phyloP scores from a whole-genome alignment of 2,888 invertebrate species.

The Lycia hirtaria region DNA sequence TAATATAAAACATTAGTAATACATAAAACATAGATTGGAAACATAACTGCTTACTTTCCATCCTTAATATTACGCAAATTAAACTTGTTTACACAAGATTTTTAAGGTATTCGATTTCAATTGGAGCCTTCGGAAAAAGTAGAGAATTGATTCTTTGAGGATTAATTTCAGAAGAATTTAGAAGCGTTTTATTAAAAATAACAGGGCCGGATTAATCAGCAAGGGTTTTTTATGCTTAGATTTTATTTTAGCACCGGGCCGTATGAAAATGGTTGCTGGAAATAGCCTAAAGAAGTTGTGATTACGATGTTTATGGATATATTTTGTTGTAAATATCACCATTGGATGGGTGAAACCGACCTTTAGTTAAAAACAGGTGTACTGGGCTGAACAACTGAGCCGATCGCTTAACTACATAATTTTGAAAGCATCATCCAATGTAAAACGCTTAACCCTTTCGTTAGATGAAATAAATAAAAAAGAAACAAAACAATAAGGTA shows the following conservation, averaged over 20 bases:
- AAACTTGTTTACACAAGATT: conserved; percentile 14
- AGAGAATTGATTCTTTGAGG: conserved; percentile 16
- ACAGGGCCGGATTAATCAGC: conserved; percentile 16
- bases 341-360: no score
- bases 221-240: conserved; percentile 4
- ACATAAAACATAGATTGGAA: no score
- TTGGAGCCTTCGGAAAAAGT: conserved; percentile 13
- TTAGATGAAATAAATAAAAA: no score
- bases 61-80: neutral
- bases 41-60: neutral
- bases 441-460: no score
- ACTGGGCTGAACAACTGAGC: no score
- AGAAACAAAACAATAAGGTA: no score
- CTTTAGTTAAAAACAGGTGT: no score
- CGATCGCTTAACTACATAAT: no score
- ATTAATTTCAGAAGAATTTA: conserved; percentile 16
- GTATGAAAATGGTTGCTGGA: neutral
- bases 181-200: conserved; percentile 21
- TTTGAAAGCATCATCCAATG: no score
- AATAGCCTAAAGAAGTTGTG: neutral
- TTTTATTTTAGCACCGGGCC: neutral
- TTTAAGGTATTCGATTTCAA: conserved; percentile 23
- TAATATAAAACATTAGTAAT: neutral
- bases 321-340: no score
- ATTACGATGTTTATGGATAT: conserved; percentile 8